phyloP scores from a whole-genome alignment of 2,797 vertebrate species.

The Acrocephalus scirpaceus region DNA sequence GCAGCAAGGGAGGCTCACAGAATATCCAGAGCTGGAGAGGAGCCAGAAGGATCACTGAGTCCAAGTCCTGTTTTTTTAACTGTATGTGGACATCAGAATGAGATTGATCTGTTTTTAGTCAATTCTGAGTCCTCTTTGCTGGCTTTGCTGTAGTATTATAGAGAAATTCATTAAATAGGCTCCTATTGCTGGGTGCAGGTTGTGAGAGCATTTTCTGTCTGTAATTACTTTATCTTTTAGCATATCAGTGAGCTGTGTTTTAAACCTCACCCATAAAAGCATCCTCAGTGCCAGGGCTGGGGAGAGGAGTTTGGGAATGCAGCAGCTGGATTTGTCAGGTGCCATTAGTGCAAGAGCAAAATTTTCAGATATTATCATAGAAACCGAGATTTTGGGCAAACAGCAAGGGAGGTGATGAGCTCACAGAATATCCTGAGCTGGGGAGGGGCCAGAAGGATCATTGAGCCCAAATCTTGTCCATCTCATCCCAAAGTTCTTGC shows the following conservation, averaged over 20 bases:
- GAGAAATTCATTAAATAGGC: background rate
- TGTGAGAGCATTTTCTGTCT: background rate
- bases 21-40: too few relatives aligned
- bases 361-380: background rate
- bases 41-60: too few relatives aligned
- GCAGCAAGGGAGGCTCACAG: too few relatives aligned
- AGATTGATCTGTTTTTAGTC: background rate
- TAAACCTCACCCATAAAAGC: background rate
- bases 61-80: background rate
- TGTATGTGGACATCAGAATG: background rate
- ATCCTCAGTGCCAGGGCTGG: background rate
- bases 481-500: accelerated
- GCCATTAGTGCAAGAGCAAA: background rate
- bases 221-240: background rate
- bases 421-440: background rate
- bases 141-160: background rate
- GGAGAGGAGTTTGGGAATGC: background rate
- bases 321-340: background rate
- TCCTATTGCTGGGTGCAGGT: background rate
- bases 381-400: background rate
- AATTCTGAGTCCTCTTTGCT: background rate
- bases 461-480: accelerated
- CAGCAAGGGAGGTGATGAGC: background rate
- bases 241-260: background rate
- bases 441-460: background rate